Evolutionary conservation across 2,113 vertebrate species (phyloP).

Genomic region (human (Homo sapiens)): DNA sequence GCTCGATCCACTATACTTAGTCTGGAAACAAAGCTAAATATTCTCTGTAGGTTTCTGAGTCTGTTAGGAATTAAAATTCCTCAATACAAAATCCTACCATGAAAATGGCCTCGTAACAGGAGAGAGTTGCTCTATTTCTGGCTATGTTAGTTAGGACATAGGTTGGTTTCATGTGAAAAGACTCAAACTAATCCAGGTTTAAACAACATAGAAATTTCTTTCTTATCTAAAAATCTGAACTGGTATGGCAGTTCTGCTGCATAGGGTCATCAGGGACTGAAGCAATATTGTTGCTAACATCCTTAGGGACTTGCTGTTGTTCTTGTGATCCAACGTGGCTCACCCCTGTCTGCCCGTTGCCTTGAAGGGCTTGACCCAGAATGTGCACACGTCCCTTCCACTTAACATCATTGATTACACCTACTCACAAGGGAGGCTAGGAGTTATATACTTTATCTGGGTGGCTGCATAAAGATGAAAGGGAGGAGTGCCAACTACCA

Average conservation of each 20-base stretch:
- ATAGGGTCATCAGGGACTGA: not conserved
- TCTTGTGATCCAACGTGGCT: not conserved
- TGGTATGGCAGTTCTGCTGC: not conserved
- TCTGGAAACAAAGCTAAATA: constrained; percentile 19
- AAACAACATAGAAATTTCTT: constrained; percentile 22
- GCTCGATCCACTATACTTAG: not conserved
- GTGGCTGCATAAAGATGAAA: not conserved
- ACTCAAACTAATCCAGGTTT: not conserved
- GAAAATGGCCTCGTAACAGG: not conserved
- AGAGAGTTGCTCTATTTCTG: not conserved
- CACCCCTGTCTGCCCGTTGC: not conserved
- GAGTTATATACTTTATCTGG: not conserved
- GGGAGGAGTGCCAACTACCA: not conserved
- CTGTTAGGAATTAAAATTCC: constrained; percentile 24
- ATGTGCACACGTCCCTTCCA: not conserved
- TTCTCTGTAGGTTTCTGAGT: not conserved
- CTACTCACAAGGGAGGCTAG: not conserved
- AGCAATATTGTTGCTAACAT: not conserved
- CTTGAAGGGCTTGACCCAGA: not conserved
- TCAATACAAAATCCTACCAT: not conserved
- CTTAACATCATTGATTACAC: not conserved
- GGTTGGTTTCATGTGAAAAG: constrained; percentile 24
- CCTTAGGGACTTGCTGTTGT: not conserved
- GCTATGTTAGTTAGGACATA: not conserved
- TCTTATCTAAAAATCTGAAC: not conserved